A percentile compares a stretch with the other conserved stretches of the same genome.
phyloP scores from a whole-genome alignment of 2,797 vertebrate genomes.

The Alauda arvensis region DNA sequence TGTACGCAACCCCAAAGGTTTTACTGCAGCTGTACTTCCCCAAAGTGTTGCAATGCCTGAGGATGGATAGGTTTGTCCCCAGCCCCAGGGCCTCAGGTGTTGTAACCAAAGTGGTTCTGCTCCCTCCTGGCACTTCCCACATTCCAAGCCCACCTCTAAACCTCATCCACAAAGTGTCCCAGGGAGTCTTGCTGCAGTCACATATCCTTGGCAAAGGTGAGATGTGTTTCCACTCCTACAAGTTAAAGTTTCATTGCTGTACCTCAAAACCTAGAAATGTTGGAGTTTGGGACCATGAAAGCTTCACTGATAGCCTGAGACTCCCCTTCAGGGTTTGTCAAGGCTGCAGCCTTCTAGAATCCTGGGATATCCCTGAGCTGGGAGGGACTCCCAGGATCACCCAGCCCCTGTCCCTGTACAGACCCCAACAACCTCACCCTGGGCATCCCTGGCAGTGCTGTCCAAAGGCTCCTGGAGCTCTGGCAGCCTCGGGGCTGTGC shows the following conservation, averaged over 20 bases:
- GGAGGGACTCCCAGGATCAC: rapidly evolving
- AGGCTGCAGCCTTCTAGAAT: not conserved
- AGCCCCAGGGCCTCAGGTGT: not conserved
- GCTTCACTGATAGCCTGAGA: not conserved
- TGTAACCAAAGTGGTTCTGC: not conserved
- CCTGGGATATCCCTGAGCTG: not conserved
- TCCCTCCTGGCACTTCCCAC: not conserved
- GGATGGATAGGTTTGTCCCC: not conserved
- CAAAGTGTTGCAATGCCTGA: not conserved
- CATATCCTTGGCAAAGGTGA: not conserved
- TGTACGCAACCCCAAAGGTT: not conserved
- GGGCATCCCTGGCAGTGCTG: not conserved
- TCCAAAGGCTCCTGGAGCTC: not conserved
- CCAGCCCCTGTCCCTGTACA: rapidly evolving
- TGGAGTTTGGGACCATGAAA: rapidly evolving
- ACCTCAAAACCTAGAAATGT: not conserved
- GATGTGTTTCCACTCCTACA: not conserved
- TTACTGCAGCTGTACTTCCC: no score
- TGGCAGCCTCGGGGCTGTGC: not conserved
- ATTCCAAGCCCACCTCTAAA: not conserved
- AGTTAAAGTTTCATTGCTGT: not conserved
- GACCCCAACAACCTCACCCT: not conserved
- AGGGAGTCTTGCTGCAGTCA: not conserved
- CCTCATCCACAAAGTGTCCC: not conserved
- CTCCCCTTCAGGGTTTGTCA: not conserved